Conservation (phyloP, 2,113 vertebrate species). For the Panthera tigris region DNA sequence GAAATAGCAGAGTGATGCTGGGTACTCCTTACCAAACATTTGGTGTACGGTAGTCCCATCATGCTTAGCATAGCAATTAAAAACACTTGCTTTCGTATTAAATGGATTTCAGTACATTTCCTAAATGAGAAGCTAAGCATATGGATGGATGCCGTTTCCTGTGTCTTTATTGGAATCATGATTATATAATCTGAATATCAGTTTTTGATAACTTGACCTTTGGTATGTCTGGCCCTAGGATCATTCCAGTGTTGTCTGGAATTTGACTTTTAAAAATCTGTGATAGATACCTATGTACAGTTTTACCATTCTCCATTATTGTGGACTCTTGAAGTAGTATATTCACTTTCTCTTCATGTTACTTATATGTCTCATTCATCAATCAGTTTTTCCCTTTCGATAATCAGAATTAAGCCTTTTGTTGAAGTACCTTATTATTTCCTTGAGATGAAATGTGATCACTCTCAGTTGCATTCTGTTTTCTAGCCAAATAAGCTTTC, state of each 20-base stretch:
- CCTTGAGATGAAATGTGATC: constrained; percentile 20
- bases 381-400: constrained; percentile 3
- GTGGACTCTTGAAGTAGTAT: background rate
- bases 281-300: background rate
- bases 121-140: constrained; percentile 66
- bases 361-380: constrained; percentile 2
- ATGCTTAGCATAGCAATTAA: constrained; percentile 32
- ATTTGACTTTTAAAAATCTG: constrained; percentile 34
- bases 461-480: background rate
- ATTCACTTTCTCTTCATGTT: constrained; percentile 31
- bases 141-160: constrained; percentile 49
- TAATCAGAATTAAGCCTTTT: constrained; percentile 39
- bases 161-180: constrained; percentile 45
- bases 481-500: background rate
- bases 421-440: constrained; percentile 19
- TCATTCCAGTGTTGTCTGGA: background rate
- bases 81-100: constrained; percentile 62
- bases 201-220: constrained; percentile 51
- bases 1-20: constrained; percentile 51
- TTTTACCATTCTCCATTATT: constrained; percentile 29
- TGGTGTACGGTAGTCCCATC: constrained; percentile 40
- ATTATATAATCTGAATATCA: constrained; percentile 48
- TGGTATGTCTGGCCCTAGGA: background rate
- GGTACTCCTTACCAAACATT: constrained; percentile 50
- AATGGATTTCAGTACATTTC: constrained; percentile 55